Conservation (phyloP, 2,113 vertebrate species). For the Gallinago media region DNA sequence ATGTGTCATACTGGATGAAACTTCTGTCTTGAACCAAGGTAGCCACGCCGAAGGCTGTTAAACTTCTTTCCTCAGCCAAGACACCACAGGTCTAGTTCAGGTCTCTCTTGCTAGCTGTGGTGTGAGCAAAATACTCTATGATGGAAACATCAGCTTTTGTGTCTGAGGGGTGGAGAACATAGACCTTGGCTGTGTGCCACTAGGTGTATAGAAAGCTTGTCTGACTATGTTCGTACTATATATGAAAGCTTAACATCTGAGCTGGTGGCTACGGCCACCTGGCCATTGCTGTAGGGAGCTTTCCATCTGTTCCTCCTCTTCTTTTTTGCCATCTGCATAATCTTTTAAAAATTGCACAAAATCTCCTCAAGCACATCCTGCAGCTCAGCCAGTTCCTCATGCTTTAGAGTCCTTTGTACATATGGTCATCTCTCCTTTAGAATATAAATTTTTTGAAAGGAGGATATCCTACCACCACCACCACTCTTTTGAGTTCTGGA, state of each 20-base stretch:
- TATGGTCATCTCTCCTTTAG: neutral
- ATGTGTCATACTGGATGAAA: neutral
- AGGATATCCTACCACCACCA: neutral
- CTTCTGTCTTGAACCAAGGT: neutral
- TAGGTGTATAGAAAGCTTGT: neutral
- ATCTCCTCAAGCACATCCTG: neutral
- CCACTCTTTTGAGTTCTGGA: neutral
- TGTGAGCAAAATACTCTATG: neutral
- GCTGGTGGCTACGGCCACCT: neutral
- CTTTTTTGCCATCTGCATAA: neutral
- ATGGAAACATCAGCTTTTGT: neutral
- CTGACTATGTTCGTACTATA: neutral
- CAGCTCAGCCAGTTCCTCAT: neutral
- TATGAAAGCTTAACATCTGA: neutral
- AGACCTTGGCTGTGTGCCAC: neutral
- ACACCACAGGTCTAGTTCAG: neutral
- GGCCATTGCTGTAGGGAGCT: neutral
- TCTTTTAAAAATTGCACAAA: neutral
- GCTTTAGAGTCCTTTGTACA: neutral
- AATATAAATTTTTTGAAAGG: neutral
- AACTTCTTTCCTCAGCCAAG: neutral
- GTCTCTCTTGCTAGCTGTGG: neutral
- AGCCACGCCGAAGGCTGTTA: neutral
- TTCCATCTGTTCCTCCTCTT: neutral
- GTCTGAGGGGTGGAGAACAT: neutral